These are phyloP conservation scores for Bradypus variegatus DNA, from an alignment of 2,797 vertebrate species.

Conservation along the genomic window DNA sequence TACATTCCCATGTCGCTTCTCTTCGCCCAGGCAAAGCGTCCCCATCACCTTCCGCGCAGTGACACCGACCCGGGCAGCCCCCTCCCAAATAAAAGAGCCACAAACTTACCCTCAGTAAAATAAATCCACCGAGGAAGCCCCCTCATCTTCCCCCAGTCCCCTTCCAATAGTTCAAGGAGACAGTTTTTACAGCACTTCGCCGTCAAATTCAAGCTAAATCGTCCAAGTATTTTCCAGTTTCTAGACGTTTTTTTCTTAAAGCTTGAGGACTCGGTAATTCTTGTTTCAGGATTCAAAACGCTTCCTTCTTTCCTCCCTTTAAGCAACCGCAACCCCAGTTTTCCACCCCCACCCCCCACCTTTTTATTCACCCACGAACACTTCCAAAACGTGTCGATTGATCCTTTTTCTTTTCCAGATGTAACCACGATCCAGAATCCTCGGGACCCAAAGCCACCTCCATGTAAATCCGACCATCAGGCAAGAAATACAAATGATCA, in stretches of 20 bases:
- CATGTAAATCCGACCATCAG: slow-evolving; percentile 78
- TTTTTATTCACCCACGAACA: slow-evolving; percentile 66
- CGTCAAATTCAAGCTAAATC: slow-evolving; percentile 43
- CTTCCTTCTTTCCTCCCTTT: slow-evolving; percentile 49
- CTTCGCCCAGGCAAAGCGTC: not conserved
- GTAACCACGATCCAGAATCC: slow-evolving; percentile 69
- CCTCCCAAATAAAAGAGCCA: not conserved
- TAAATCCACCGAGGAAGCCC: not conserved
- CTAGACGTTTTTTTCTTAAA: slow-evolving; percentile 52
- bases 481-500: slow-evolving; percentile 75
- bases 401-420: slow-evolving; percentile 60
- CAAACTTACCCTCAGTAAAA: slow-evolving; percentile 53
- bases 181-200: slow-evolving; percentile 41
- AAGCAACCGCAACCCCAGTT: slow-evolving; percentile 55
- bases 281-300: slow-evolving; percentile 55
- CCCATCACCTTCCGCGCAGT: slow-evolving; percentile 14
- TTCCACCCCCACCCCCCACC: not conserved
- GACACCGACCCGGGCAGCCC: slow-evolving; percentile 33
- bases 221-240: slow-evolving; percentile 76
- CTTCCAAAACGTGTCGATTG: slow-evolving; percentile 72
- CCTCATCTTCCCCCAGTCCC: slow-evolving; percentile 23
- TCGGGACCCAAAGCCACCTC: slow-evolving; percentile 71
- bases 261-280: slow-evolving; percentile 61
- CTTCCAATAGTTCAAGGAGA: slow-evolving; percentile 36
- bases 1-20: not conserved